Conservation (phyloP, 2,888 invertebrate species). For the Leptura quadrifasciata region DNA sequence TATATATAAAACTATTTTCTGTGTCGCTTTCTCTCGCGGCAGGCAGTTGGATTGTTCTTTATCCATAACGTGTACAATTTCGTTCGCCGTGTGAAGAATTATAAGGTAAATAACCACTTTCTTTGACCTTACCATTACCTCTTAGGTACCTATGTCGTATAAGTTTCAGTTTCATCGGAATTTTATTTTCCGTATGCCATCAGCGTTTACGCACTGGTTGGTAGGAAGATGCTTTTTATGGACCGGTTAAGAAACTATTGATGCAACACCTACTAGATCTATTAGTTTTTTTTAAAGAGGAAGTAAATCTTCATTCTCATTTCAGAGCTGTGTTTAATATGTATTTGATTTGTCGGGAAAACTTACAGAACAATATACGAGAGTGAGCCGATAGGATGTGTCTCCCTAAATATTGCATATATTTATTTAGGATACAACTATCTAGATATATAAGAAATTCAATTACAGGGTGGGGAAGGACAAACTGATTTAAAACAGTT, state of each 20-base stretch:
- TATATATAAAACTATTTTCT: slow-evolving; percentile 13
- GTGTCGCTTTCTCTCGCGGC: slow-evolving; percentile 26
- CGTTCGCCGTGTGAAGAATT: slow-evolving; percentile 32
- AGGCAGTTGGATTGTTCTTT: background rate
- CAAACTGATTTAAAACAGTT: too few species aligned
- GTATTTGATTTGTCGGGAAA: too few species aligned
- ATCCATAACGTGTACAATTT: background rate
- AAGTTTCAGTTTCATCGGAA: slow-evolving; percentile 19
- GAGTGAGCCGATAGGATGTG: too few species aligned
- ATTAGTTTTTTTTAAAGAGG: background rate
- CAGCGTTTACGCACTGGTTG: background rate
- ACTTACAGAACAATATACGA: too few species aligned
- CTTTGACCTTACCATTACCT: slow-evolving; percentile 47
- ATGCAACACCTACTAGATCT: slow-evolving; percentile 1
- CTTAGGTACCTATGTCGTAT: slow-evolving; percentile 2
- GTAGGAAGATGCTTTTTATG: slow-evolving; percentile 5
- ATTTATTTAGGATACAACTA: too few species aligned
- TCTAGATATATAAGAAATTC: too few species aligned
- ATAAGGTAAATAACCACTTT: slow-evolving; percentile 47
- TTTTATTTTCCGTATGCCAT: slow-evolving; percentile 5
- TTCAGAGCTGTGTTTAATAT: background rate
- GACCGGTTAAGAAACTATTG: background rate
- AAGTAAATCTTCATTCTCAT: background rate
- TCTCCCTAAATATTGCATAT: too few species aligned
- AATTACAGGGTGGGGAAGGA: too few species aligned